Evolutionary conservation across 2,888 invertebrate species (phyloP).

Genomic region (Trichogramma dendrolimi): DNA sequence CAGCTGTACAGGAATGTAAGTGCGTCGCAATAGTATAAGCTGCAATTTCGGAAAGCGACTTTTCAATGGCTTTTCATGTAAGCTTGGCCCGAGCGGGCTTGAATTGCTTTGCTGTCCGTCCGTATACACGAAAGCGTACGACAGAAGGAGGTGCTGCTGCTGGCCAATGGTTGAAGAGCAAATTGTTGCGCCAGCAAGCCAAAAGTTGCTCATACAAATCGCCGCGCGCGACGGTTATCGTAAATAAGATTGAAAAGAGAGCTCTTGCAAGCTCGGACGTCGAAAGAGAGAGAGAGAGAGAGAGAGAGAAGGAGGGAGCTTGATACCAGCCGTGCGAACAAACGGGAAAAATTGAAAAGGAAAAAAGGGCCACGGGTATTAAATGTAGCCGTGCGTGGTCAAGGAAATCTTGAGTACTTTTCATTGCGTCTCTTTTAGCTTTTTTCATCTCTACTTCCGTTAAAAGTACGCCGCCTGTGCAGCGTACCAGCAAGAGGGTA

Average conservation of each 20-base stretch:
- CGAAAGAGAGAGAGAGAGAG: constrained; percentile 7
- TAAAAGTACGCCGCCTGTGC: too few species aligned
- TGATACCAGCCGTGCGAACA: constrained; percentile 5
- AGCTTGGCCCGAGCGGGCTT: not conserved
- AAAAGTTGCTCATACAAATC: too few species aligned
- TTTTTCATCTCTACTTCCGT: constrained; percentile 14
- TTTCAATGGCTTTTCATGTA: constrained; percentile 9
- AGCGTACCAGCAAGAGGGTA: not conserved
- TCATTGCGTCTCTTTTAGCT: constrained; percentile 33
- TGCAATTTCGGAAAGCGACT: too few species aligned
- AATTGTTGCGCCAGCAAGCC: too few species aligned
- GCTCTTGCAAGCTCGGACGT: not conserved
- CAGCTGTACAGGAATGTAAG: too few species aligned
- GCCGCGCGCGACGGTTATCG: constrained; percentile 3
- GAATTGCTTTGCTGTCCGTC: not conserved
- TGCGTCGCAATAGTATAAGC: too few species aligned
- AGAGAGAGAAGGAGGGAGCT: constrained; percentile 5
- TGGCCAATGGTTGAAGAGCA: too few species aligned
- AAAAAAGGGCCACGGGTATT: constrained; percentile 32
- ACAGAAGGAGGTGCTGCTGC: not conserved
- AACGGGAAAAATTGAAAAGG: not conserved
- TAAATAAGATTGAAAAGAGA: constrained; percentile 17
- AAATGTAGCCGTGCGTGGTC: constrained; percentile 37
- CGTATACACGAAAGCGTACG: not conserved
- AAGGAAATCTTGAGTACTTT: constrained; percentile 41